A percentile compares a stretch with the other conserved stretches of the same genome.
Conservation (phyloP, 2,113 vertebrate genomes). For the Cynopterus brachyotis region DNA sequence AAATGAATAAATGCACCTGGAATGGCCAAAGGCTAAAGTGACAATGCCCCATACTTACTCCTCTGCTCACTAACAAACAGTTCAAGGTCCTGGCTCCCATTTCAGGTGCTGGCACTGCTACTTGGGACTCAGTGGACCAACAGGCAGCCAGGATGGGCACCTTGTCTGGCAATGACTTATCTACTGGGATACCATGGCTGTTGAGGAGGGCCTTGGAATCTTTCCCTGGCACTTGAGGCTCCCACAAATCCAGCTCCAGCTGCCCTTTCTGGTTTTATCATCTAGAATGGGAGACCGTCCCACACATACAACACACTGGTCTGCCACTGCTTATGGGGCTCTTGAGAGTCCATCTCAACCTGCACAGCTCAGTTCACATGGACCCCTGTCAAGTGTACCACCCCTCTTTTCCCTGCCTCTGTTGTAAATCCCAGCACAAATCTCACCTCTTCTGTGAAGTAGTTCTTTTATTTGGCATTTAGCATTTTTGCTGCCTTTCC, state of each 20-base stretch:
- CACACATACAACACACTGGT: neutral
- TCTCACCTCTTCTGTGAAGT: neutral
- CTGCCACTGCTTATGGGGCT: neutral
- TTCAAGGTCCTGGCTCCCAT: constrained; percentile 32
- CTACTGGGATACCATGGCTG: neutral
- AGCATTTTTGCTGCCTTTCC: neutral
- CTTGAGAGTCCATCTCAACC: neutral
- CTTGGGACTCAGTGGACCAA: neutral
- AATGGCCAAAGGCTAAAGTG: neutral
- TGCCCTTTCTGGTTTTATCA: constrained; percentile 35
- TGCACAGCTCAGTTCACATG: neutral
- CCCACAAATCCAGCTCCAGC: neutral
- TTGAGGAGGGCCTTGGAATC: neutral
- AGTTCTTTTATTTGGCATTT: neutral
- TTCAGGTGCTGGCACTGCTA: neutral
- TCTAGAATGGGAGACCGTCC: neutral
- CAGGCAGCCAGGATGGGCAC: neutral
- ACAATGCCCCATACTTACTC: neutral
- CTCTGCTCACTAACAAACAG: neutral
- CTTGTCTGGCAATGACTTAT: neutral
- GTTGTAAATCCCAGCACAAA: neutral
- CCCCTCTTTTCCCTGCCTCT: neutral
- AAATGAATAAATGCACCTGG: neutral
- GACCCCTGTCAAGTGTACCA: neutral
- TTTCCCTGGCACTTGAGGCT: neutral